Base-by-base conservation (phyloP, 2,113 vertebrate species). In the Salvelinus alpinus region DNA sequence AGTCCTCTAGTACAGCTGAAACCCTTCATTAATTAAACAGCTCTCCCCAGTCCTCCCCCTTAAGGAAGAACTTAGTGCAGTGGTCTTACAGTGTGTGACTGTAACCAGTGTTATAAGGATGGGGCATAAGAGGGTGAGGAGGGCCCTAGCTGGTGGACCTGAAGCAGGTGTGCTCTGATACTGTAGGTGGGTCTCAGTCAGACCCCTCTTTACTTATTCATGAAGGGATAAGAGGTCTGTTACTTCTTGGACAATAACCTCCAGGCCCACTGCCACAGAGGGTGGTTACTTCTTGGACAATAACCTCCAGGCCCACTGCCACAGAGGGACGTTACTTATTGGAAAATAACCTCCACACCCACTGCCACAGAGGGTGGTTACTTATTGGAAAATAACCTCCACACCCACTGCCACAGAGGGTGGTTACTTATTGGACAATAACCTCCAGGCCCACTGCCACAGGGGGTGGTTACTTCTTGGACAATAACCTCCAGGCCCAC, bases 181-280 rank as follows among this genome's bases (percentile, higher is more conserved):
- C 47, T 11, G 24, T 64, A 83, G 78, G 80, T 83, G 82, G 84
- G 80, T 88, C 57, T 31, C 29, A 31, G 29, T 31, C 62, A 75
- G 65, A 71, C 66, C 62, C 76, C 75, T 79, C 71, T 78, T 91
- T 66, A 92, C 75, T 92, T 88, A 90, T 90, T 91, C 85, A 91
- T 91, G 83, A 88, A 73, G 59, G 67, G 79, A 79, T 79, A 77
- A 89, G 74, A 81, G 72, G 71, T 82, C 77, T 81, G 79, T 84
- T 24, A 57, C 12, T 18, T 24, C 51, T 81, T 65, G 84, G 86
- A 66, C 72, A 80, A 76, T 79, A 87, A 78, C 80, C 66, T 75
- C 78, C 76, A 85, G 70, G 5, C 77, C 82, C 75, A 73, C 71
- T 77, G 71, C 81, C 38, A 59, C 54, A 59, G 54, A 1, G 29